Evolutionary conservation across 2,113 vertebrate species (phyloP), one percentile per base, ranked within the genome.

Genomic region (Callopanchax toddi): DNA sequence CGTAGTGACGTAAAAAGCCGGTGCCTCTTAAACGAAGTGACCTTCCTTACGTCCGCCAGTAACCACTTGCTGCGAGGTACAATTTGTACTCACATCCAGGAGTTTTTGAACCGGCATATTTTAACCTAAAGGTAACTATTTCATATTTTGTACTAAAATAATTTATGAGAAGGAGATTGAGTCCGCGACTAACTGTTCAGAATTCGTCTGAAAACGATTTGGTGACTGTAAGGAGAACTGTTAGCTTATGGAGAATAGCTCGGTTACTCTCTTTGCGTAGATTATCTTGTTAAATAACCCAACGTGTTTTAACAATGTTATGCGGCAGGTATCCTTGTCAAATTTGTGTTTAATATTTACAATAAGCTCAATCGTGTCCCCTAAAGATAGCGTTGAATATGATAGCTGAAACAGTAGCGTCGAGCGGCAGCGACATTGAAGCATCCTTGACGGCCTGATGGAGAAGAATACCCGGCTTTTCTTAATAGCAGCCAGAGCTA

Each of bases 41-140:
- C 87, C 87, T 89, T 89, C 84, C 79, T 44, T 5, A 9, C 42
- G 82, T 48, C 81, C 69, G 78, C 4, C 76, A 83, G 10, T 50
- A 22, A 23, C 15, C 8, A 52, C n/a, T 58, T 8, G n/a, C 40
- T 2, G 34, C 22, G 15, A 26, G 51, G 17, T 1, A 20, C 11
- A 18, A 1, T 5, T 0, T 0, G 1, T 0, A 20, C 6, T 20
- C 1, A 0, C 18, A 1, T 3, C 20, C 1, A 13, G 40, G 43
- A 1, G 0, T 36, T 15, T 67, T 64, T 50, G 43, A 34, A 4
- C 18, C 15, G 6, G 3, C 17, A 12, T 1, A 25, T 26, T 44
- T n/a, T 4, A 23, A 20, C 3, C 5, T 9, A 53, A 46, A 84
- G 84, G 86, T 86, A 81, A 23, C 0, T 18, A 8, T 16, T 4